phyloP scores from a whole-genome alignment of 2,888 invertebrate species.

The Drosophila mimica region DNA sequence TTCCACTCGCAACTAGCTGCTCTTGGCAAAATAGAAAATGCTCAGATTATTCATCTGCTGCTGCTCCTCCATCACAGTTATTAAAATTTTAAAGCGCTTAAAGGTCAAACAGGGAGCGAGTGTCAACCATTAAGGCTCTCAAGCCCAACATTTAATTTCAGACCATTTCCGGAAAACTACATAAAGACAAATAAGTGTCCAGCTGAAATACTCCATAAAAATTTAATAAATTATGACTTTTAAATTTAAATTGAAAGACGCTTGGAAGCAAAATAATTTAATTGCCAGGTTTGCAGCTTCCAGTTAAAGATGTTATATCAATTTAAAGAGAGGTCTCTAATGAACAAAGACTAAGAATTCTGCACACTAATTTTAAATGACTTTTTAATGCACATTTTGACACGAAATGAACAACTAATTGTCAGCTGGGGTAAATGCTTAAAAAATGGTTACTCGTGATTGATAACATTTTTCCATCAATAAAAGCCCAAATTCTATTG shows the following conservation, averaged over 20 bases:
- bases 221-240: background rate
- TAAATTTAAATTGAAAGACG: background rate
- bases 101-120: constrained; percentile 23
- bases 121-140: background rate
- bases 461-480: background rate
- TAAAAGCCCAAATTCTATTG: background rate
- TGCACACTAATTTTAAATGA: background rate
- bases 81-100: constrained; percentile 41
- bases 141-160: background rate
- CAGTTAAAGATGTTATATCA: background rate
- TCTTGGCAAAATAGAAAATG: constrained; percentile 22
- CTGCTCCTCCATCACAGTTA: constrained; percentile 16
- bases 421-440: background rate
- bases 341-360: background rate
- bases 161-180: background rate
- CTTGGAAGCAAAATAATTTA: no score
- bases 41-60: background rate
- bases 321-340: background rate
- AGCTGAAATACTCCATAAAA: background rate
- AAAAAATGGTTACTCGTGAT: background rate
- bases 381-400: background rate
- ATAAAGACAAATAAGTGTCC: background rate
- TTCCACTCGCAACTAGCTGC: constrained; percentile 39
- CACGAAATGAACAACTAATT: background rate
- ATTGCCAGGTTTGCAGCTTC: background rate